Evolutionary conservation across 2,888 invertebrate genomes (phyloP).

Genomic region (Bellardia pandia): DNA sequence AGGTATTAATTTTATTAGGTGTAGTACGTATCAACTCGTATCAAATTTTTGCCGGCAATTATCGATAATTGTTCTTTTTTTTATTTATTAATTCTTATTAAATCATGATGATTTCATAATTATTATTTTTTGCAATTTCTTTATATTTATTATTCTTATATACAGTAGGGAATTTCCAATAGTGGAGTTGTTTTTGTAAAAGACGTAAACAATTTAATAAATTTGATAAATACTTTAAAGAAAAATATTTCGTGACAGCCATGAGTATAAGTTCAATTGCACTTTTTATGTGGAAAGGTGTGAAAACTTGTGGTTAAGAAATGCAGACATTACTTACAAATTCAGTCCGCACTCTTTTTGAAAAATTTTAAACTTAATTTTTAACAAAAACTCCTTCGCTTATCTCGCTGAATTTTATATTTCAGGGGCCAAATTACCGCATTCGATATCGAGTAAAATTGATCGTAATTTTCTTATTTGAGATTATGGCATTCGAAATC

Average conservation of each 20-base stretch:
- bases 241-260: neutral
- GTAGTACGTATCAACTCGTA: neutral
- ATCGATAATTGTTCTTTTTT: constrained; percentile 43
- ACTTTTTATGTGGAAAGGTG: too few species aligned
- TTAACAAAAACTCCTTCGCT: too few species aligned
- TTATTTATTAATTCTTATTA: constrained; percentile 42
- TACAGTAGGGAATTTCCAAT: neutral
- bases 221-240: neutral
- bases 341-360: too few species aligned
- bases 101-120: constrained; percentile 36
- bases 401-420: too few species aligned
- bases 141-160: neutral
- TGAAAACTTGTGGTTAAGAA: too few species aligned
- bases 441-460: too few species aligned
- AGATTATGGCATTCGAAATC: too few species aligned
- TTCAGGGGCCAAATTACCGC: too few species aligned
- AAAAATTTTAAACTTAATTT: too few species aligned
- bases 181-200: neutral
- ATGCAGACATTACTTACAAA: too few species aligned
- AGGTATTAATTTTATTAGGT: neutral
- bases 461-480: too few species aligned
- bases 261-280: neutral
- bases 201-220: neutral
- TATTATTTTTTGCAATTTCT: constrained; percentile 12
- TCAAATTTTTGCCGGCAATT: constrained; percentile 31